These are phyloP conservation scores for Thysanoteuthis rhombus DNA, from an alignment of 2,888 invertebrate species.

Conservation along the genomic window DNA sequence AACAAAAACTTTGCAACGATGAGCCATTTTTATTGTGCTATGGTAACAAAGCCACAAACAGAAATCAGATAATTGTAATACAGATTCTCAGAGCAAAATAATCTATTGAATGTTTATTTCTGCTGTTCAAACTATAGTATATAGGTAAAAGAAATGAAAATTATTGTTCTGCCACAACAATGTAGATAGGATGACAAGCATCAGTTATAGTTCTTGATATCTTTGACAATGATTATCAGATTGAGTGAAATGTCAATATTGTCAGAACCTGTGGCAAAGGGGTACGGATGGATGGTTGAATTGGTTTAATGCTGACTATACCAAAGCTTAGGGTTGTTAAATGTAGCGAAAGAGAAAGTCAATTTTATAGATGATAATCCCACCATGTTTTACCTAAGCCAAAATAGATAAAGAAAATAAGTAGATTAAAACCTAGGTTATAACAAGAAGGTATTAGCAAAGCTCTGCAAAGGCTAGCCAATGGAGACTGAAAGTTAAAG, in stretches of 20 bases:
- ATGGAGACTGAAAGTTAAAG: background rate
- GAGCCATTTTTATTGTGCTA: no score
- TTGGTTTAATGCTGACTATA: background rate
- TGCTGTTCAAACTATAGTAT: no score
- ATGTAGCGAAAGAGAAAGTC: background rate
- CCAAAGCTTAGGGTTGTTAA: background rate
- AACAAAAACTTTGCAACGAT: no score
- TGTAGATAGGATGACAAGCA: background rate
- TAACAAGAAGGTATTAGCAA: background rate
- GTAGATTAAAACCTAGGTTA: background rate
- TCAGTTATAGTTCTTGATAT: background rate
- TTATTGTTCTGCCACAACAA: background rate
- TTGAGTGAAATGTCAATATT: background rate
- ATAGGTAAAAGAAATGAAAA: background rate
- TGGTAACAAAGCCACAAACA: no score
- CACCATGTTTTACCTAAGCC: background rate
- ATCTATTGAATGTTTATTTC: no score
- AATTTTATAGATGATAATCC: background rate
- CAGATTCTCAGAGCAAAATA: no score
- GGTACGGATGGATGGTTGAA: background rate
- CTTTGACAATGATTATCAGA: background rate
- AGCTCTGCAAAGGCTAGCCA: background rate
- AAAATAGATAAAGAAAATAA: background rate
- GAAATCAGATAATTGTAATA: no score
- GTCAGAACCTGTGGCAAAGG: background rate